Percentiles rank a stretch among this genome's conserved stretches.
phyloP scores from a whole-genome alignment of 2,888 invertebrate genomes.

The Nebria salina region DNA sequence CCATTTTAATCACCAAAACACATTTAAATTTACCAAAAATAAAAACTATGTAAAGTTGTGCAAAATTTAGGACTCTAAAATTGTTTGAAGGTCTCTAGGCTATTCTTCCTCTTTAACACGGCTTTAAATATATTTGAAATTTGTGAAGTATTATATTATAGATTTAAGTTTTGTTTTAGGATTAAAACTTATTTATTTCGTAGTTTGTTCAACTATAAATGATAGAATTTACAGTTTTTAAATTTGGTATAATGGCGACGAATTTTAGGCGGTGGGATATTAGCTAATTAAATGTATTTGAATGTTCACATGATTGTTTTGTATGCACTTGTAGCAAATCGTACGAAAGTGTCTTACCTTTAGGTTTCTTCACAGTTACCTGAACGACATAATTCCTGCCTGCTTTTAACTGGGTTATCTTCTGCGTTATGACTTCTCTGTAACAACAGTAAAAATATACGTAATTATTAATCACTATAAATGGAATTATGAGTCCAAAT shows the following conservation, averaged over 20 bases:
- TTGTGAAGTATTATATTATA: no score
- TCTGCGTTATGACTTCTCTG: slow-evolving; percentile 65
- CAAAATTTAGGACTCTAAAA: no score
- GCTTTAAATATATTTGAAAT: no score
- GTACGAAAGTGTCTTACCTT: slow-evolving; percentile 68
- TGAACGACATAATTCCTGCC: slow-evolving; percentile 68
- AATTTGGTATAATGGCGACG: neutral
- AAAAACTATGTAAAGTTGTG: no score
- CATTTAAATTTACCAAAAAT: no score
- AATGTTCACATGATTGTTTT: slow-evolving; percentile 55
- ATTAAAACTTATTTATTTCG: no score
- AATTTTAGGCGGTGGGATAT: neutral
- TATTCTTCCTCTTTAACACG: no score
- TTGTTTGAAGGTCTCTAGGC: no score
- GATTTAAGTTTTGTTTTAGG: no score
- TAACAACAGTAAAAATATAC: slow-evolving; percentile 49
- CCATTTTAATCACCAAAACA: neutral
- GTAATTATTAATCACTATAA: neutral
- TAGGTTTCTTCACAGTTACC: slow-evolving; percentile 67
- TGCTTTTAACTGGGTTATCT: slow-evolving; percentile 64
- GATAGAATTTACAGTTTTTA: neutral
- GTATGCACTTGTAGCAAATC: slow-evolving; percentile 65
- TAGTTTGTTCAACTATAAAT: no score
- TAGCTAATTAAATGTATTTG: slow-evolving; percentile 27
- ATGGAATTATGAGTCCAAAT: neutral